phyloP scores from a whole-genome alignment of 2,113 vertebrate genomes.

The Phaethon lepturus region DNA sequence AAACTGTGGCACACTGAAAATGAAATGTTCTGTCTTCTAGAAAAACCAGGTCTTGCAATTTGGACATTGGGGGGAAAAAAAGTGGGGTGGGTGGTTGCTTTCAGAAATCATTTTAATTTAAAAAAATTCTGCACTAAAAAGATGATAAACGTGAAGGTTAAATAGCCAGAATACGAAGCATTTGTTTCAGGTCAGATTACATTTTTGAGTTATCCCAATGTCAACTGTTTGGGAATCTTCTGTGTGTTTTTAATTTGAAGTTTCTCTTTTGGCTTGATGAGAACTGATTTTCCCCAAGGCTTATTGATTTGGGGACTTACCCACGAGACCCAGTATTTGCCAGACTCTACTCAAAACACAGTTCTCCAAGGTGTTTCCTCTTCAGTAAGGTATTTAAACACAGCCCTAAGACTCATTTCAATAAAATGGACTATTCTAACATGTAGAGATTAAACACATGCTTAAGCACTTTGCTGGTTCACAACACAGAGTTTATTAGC shows the following conservation, averaged over 20 bases:
- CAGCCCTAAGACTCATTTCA: not conserved
- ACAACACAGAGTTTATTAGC: not conserved
- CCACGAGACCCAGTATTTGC: not conserved
- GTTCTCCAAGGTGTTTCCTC: not conserved
- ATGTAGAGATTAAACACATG: not conserved
- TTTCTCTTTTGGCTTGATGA: not conserved
- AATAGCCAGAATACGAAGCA: not conserved
- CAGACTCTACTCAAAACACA: not conserved
- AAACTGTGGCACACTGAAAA: not conserved
- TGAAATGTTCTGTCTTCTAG: not conserved
- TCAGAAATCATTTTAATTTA: not conserved
- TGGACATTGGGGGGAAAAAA: not conserved
- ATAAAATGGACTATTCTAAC: not conserved
- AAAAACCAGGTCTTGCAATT: not conserved
- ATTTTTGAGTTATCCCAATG: not conserved
- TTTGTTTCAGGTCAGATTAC: not conserved
- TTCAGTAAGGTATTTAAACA: not conserved
- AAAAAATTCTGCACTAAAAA: not conserved
- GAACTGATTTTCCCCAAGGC: not conserved
- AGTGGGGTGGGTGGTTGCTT: not conserved
- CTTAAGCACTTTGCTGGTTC: not conserved
- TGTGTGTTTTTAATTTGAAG: not conserved
- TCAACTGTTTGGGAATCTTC: not conserved
- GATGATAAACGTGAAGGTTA: not conserved
- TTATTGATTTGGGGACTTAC: not conserved